Evolutionary conservation across 2,888 invertebrate species (phyloP).

Genomic region (Epiblema foenella): DNA sequence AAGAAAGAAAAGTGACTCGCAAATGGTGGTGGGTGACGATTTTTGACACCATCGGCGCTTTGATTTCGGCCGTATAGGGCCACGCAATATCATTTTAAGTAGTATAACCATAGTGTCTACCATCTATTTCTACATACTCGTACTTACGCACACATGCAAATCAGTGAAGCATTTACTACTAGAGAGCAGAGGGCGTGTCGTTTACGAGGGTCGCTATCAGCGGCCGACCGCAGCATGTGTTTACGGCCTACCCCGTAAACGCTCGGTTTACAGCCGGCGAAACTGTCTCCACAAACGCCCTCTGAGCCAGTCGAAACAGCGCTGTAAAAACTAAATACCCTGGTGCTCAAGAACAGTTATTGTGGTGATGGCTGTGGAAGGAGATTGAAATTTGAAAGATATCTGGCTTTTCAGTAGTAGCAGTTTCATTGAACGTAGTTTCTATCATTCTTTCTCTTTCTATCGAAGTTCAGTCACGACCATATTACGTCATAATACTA

Average conservation of each 20-base stretch:
- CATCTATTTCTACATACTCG: background rate
- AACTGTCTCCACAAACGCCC: constrained; percentile 45
- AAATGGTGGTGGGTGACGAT: no score
- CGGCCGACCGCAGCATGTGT: constrained; percentile 64
- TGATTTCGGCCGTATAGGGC: no score
- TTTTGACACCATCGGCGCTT: no score
- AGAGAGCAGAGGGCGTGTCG: constrained; percentile 54
- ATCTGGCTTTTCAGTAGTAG: no score
- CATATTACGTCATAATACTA: no score
- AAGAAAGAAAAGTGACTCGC: no score
- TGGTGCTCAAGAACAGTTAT: constrained; percentile 65
- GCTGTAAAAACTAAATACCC: constrained; percentile 68
- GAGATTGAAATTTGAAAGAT: background rate
- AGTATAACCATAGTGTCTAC: background rate
- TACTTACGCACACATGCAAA: background rate
- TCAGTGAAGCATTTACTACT: background rate
- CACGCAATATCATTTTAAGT: no score
- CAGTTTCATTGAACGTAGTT: no score
- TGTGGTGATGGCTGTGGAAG: constrained; percentile 43
- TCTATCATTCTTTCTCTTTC: no score
- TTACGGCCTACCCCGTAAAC: constrained; percentile 66
- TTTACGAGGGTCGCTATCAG: constrained; percentile 68
- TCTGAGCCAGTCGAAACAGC: constrained; percentile 54
- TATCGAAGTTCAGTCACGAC: no score
- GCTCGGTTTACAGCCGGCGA: constrained; percentile 62